Evolutionary conservation across 2,113 vertebrate genomes (phyloP), one percentile per base, ranked within the genome.

Genomic region (Oriolus oriolus): DNA sequence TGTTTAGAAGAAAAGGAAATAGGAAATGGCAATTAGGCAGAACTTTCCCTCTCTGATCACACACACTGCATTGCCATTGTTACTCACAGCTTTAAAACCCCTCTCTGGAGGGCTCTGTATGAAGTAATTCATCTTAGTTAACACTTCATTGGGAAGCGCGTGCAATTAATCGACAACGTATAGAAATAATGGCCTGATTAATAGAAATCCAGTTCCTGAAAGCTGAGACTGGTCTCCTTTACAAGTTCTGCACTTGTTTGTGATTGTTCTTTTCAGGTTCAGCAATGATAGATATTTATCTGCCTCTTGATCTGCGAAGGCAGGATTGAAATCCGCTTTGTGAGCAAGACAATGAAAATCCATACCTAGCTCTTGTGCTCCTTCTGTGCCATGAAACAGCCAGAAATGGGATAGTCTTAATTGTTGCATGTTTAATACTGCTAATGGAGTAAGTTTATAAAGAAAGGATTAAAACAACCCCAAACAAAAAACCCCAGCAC

Each of bases 121-220:
- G 77, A 77, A 93, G 39, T 65, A 88, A 86, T 90, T 90, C 5
- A 56, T 90, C 87, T 93, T 90, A 24, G 79, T 90, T 92, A 92
- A 81, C 47, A 31, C 61, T 87, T 87, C 10, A 12, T 47, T 81
- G 83, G 81, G 85, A 93, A 86, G 69, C 0, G 0, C 3, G 1
- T 65, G 52, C 31, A 60, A 27, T 85, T 93, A 80, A 86, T 89
- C 4, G 83, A 49, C 7, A 10, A 44, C 0, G 0, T 93, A 75
- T 44, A 52, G 83, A 86, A 87, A 84, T 84, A 78, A 81, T 26
- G 53, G 57, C 37, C 44, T 78, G 47, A 56, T 59, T 92, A 84
- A 88, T 68, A 77, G 87, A 76, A 91, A 85, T 53, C 39, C 39
- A 45, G 66, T 81, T 90, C 66, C 68, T 81, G 71, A 60, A 79